A percentile compares a stretch with the other conserved stretches of the same genome.
Conservation (phyloP, 2,113 vertebrate genomes). For the Etheostoma cragini region DNA sequence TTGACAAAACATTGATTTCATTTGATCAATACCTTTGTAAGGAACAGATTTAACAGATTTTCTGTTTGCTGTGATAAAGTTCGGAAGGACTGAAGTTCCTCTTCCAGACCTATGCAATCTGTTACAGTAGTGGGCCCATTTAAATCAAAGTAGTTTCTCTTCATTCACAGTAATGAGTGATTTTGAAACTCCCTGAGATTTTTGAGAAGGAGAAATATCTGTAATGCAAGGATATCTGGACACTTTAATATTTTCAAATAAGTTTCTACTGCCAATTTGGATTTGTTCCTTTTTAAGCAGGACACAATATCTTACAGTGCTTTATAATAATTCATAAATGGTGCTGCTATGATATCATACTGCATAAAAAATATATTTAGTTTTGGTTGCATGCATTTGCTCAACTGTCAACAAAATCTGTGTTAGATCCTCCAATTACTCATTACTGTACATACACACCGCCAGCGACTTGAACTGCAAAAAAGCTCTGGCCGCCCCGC, state of each 20-base stretch:
- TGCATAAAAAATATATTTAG: constrained; percentile 15
- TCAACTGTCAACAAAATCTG: constrained; percentile 12
- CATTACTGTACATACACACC: constrained; percentile 9
- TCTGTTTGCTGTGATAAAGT: background rate
- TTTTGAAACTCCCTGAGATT: background rate
- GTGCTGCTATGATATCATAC: background rate
- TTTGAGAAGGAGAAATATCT: background rate
- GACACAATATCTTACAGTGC: no score
- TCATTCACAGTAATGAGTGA: background rate
- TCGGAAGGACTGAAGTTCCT: constrained; percentile 20
- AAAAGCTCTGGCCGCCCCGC: no score
- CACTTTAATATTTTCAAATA: constrained; percentile 13
- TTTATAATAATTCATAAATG: no score
- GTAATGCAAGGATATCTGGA: background rate
- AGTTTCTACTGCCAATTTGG: background rate
- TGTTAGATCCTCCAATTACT: constrained; percentile 16
- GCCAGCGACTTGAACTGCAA: no score
- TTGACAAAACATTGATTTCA: background rate
- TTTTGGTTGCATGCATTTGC: constrained; percentile 10
- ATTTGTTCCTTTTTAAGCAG: background rate
- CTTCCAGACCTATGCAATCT: constrained; percentile 7
- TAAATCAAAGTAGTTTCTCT: background rate
- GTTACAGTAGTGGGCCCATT: background rate
- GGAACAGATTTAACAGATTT: constrained; percentile 16
- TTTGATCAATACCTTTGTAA: constrained; percentile 12